Evolutionary conservation across 2,888 invertebrate genomes (phyloP), one percentile per base, ranked within the genome.

Genomic region (Eilema caniola): DNA sequence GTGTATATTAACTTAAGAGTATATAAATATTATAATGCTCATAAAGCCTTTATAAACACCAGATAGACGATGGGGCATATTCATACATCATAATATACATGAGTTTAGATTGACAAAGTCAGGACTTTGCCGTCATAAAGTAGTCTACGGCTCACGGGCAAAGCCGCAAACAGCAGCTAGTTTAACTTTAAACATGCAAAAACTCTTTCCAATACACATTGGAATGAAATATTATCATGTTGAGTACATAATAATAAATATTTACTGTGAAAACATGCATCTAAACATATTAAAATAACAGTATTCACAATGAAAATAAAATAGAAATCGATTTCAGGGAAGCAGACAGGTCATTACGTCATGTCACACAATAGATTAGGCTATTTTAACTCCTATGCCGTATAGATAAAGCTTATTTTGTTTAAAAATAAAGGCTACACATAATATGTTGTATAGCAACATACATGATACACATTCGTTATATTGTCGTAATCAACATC

Each of bases 401-500:
- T 37, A 14, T 23, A 23, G 8, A 56, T 62, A 67, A 25, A 67
- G 53, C 23, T n/a, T 53, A 56, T 8, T 47, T 8, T 67, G 8
- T 24, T 16, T 33, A 53, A 20, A 14, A 37, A 23, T 20, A 3
- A 33, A 33, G 53, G 10, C 24, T 7, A 2, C 16, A 56, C 2
- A 31, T 2, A 28, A 5, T n/a, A 28, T 31, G 61, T 24, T 59
- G 23, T 61, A 37, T 61, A 41, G 14, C 23, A 61, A 47, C n/a
- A n/a, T 33, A 33, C 33, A 33, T 8, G 33, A 20, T 53, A 59
- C 8, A 47, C 31, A 33, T 25, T 37, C 57, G 41, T 47, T n/a
- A 28, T 61, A 59, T 60, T 66, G 59, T 31, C 16, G 47, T 59
- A 66, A 61, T 53, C 67, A 37, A 41, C 41, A 4, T 37, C 41